Evolutionary conservation across 23 tunicate genomes (phyloP), one percentile per base, ranked within the genome.

Genomic region (Trididemnum nubilum): DNA sequence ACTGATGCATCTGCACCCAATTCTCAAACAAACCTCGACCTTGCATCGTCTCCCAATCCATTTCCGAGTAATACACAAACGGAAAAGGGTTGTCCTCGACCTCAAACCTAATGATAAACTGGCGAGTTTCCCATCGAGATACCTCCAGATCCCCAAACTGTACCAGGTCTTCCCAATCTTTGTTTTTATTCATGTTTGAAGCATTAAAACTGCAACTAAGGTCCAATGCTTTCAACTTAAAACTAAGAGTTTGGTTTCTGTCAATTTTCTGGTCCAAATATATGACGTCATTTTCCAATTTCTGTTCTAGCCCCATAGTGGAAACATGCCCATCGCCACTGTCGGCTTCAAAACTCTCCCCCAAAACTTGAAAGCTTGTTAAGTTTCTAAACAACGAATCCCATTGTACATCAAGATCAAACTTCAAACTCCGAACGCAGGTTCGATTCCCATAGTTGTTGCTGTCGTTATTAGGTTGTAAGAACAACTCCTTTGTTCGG

Each of bases 1-100:
- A 58, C 19, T 88, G 71, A 40, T 84, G 73, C 7, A 60, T 71
- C 18, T 84, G 29, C 29, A 75, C 66, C 97, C 97, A 92, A 21
- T 73, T 32, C 25, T 24, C 35, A 1, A 51, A 36, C 1, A 26
- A 38, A 22, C 30, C 82, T 19, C 2, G 39, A 19, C 34, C 31
- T 71, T 34, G 31, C 7, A 77, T 7, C 3, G 2, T 22, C 1
- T 77, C 37, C 67, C 7, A 23, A 51, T 31, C 51, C 36, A 77
- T 51, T 33, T 77, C 81, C 34, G 67, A 27, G 67, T 34, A 77
- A 33, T 77, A 77, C 24, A 77, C 5, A 57, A 77, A 77, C 2
- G 67, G 61, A 4, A 3, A 37, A 5, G 22, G n/a, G n/a, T 15
- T 21, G n/a, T 21, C 25, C 26, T n/a, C 5, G 58, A 73, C 5